Evolutionary conservation across 2,888 invertebrate species (phyloP).

Genomic region (Slavum lentiscoides): DNA sequence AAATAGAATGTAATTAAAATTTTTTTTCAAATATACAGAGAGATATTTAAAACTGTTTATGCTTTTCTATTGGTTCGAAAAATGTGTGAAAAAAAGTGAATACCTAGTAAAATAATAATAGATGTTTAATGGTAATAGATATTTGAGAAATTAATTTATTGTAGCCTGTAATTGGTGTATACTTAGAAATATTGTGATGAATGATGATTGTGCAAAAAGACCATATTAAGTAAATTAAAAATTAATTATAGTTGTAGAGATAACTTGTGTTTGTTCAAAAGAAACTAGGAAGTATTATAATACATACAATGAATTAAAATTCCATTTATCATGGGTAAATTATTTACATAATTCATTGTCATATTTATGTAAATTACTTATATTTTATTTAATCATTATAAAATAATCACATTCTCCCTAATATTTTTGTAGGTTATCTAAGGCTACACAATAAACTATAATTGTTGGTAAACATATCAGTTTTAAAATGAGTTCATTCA

Average conservation of each 20-base stretch:
- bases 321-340: background rate
- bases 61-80: no score
- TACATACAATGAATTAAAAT: background rate
- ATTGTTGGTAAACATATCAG: background rate
- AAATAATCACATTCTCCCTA: background rate
- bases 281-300: background rate
- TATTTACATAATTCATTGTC: background rate
- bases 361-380: background rate
- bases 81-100: no score
- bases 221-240: background rate
- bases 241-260: background rate
- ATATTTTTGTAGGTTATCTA: conserved; percentile 6
- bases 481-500: conserved; percentile 44
- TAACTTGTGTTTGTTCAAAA: background rate
- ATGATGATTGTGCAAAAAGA: no score
- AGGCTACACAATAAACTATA: background rate
- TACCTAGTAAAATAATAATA: no score
- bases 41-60: no score
- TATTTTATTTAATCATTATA: background rate
- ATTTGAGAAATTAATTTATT: no score
- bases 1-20: no score
- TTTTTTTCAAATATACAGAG: no score
- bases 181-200: no score
- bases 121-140: no score
- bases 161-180: no score